Evolutionary conservation across 1,140 invertebrate genomes (phyloP), one percentile per base, ranked within the genome.

Genomic region (Trichonephila inaurata): DNA sequence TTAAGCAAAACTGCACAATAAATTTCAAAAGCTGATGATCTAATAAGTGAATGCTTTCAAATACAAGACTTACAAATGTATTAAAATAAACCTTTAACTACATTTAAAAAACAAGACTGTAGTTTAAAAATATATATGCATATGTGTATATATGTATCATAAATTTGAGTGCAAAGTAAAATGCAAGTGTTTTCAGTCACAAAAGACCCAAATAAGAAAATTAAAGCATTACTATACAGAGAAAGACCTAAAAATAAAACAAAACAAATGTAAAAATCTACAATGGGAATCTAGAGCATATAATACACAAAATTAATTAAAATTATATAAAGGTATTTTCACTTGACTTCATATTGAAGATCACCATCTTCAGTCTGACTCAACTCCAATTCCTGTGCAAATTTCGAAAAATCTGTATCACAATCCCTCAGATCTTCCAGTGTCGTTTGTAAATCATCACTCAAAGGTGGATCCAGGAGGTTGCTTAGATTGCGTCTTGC

Each of bases 361-460:
- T 66, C 60, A 18, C 93, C 88, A 66, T 94, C 93, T 24, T 93
- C 90, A 91, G 40, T 93, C 28, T 94, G 62, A 61, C 62, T 94
- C 24, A 94, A 40, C 72, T 95, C 95, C 51, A 95, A 33, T 60
- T 95, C 94, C 61, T 94, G 94, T 7, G 94, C 94, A 94, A 95
- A 95, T 89, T 94, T 95, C 28, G 95, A 95, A 92, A 95, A 95
- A 90, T 95, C 95, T 83, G 94, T 95, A 94, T 95, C 95, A 95
- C 95, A 95, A 92, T 95, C 95, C 89, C 92, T 94, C 61, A 95
- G 89, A 90, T 95, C 95, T 94, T 95, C 94, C 62, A 95, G 82
- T 44, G 94, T 95, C 21, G 94, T 94, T 89, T 95, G 94, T n/a
- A 95, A 93, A 89, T 95, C 94, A 86, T 95, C 94, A 33, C 62